Percentiles rank a stretch among this genome's conserved stretches.
Evolutionary conservation across 2,888 invertebrate species (phyloP).

Genomic region (Tachina lurida): DNA sequence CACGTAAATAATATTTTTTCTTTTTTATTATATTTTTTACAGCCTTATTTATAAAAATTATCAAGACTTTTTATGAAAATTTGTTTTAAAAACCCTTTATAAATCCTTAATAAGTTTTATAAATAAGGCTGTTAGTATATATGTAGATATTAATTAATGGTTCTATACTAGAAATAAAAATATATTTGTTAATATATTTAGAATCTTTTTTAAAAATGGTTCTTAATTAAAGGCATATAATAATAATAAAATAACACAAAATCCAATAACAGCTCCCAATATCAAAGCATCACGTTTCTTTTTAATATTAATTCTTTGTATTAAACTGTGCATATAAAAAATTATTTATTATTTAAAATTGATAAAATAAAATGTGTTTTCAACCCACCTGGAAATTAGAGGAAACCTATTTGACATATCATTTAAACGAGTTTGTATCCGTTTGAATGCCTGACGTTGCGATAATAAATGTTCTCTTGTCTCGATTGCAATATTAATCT

Average conservation of each 20-base stretch:
- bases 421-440: slow-evolving; percentile 95
- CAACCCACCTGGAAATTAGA: slow-evolving; percentile 84
- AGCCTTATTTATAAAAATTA: too few species aligned
- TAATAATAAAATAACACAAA: slow-evolving; percentile 94
- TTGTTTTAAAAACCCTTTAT: too few species aligned
- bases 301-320: slow-evolving; percentile 96
- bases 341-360: background rate
- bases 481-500: slow-evolving; percentile 98
- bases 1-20: background rate
- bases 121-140: too few species aligned
- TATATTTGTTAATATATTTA: slow-evolving; percentile 37
- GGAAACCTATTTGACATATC: slow-evolving; percentile 95
- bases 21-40: slow-evolving; percentile 22
- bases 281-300: slow-evolving; percentile 97
- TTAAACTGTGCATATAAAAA: slow-evolving; percentile 85
- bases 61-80: too few species aligned
- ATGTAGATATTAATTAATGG: slow-evolving; percentile 8
- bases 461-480: slow-evolving; percentile 96
- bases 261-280: slow-evolving; percentile 92
- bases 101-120: too few species aligned
- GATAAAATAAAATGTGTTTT: background rate
- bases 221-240: slow-evolving; percentile 90
- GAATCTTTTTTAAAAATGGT: slow-evolving; percentile 16
- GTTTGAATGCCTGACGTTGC: slow-evolving; percentile 94
- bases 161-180: slow-evolving; percentile 49